These are phyloP conservation scores for Epinephelus moara DNA, from an alignment of 2,113 vertebrate species.

Conservation along the genomic window DNA sequence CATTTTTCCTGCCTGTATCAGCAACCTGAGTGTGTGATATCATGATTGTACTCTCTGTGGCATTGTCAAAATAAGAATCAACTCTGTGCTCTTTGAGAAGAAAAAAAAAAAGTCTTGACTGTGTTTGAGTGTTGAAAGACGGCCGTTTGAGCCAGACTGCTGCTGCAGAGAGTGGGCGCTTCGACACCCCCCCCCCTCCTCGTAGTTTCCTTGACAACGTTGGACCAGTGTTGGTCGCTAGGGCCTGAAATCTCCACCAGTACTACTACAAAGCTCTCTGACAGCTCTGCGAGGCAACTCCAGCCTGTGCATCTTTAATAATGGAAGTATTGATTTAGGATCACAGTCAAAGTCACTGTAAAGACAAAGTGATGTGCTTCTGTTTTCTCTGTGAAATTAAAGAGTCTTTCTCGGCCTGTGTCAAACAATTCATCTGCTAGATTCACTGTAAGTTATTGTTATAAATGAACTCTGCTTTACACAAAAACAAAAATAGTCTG, in stretches of 20 bases:
- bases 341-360: neutral
- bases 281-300: slow-evolving; percentile 21
- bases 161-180: slow-evolving; percentile 66
- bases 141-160: slow-evolving; percentile 40
- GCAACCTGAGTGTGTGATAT: neutral
- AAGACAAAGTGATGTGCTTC: neutral
- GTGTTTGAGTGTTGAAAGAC: slow-evolving; percentile 38
- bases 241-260: slow-evolving; percentile 58
- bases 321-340: slow-evolving; percentile 10
- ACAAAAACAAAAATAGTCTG: neutral
- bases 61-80: neutral
- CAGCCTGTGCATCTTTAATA: neutral
- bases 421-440: neutral
- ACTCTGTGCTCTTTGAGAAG: slow-evolving; percentile 42
- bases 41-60: neutral
- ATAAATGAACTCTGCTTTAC: neutral
- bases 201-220: slow-evolving; percentile 81
- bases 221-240: slow-evolving; percentile 64
- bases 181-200: slow-evolving; percentile 39
- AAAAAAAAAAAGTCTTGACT: slow-evolving; percentile 27
- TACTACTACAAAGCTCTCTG: slow-evolving; percentile 8
- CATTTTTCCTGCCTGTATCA: slow-evolving; percentile 6
- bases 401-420: neutral
- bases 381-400: neutral
- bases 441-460: neutral